A percentile compares a stretch with the other conserved stretches of the same genome.
Conservation (phyloP, 2,888 invertebrate species). For the Azorinus chamasolen region DNA sequence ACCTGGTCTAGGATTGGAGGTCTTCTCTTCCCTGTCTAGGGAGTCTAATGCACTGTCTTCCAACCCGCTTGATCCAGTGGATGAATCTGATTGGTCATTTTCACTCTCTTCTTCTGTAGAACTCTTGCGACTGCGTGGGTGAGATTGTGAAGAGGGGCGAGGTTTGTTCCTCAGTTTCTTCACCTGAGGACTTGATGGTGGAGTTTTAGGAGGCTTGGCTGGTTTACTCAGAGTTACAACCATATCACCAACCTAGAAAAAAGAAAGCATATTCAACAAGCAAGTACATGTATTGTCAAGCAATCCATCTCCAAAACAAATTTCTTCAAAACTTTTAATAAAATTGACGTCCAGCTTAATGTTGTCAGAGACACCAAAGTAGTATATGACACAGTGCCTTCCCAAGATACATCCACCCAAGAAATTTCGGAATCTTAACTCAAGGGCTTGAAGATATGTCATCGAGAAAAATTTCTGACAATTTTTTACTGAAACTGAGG, state of each 20-base stretch:
- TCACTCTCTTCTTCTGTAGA: conserved; percentile 1
- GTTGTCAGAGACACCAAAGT: no score
- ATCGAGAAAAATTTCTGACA: no score
- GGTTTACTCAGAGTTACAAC: conserved; percentile 85
- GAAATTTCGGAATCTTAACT: no score
- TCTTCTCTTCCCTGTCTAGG: conserved; percentile 26
- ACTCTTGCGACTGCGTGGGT: neutral
- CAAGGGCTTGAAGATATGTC: no score
- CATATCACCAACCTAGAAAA: conserved; percentile 83
- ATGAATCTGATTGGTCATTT: conserved; percentile 11
- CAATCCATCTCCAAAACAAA: no score
- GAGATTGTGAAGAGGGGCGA: conserved; percentile 7
- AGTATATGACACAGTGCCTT: no score
- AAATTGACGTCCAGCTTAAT: no score
- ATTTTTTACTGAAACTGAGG: no score
- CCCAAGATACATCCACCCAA: no score
- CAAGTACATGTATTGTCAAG: no score
- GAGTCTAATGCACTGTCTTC: neutral
- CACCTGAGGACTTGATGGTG: conserved; percentile 21
- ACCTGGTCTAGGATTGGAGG: conserved; percentile 63
- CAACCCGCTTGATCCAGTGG: conserved; percentile 1
- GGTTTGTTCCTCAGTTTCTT: conserved; percentile 37
- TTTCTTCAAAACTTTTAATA: no score
- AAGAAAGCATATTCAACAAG: neutral
- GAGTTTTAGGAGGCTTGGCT: conserved; percentile 66